Evolutionary conservation across 1,140 invertebrate species (phyloP).

Genomic region (Apis laboriosa): DNA sequence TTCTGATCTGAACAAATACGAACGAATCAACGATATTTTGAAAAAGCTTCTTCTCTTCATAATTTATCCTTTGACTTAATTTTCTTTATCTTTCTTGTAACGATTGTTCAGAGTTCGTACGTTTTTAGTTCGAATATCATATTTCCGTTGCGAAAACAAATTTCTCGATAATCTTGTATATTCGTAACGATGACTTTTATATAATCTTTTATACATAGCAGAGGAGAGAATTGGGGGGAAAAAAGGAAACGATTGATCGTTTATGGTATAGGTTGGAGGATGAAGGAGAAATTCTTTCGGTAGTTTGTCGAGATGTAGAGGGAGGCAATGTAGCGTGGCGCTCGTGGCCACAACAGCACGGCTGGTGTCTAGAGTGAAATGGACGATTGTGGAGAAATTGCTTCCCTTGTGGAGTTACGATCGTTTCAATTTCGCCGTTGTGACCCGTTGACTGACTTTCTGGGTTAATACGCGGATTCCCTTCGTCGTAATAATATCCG

Average conservation of each 20-base stretch:
- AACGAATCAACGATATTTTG: no score
- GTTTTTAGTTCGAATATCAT: neutral
- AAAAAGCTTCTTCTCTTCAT: no score
- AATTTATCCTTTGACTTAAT: no score
- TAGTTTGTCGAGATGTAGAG: neutral
- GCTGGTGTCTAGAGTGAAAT: constrained; percentile 25
- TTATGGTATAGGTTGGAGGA: constrained; percentile 11
- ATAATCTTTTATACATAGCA: no score
- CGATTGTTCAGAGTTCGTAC: no score
- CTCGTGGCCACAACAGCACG: neutral
- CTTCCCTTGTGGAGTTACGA: constrained; percentile 20
- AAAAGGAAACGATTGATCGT: constrained; percentile 29
- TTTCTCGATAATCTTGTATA: neutral
- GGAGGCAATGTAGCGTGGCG: constrained; percentile 13
- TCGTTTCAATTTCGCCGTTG: constrained; percentile 30
- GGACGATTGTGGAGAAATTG: constrained; percentile 31
- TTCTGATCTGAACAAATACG: no score
- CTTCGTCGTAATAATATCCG: neutral
- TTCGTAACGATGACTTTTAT: neutral
- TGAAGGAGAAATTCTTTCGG: constrained; percentile 28
- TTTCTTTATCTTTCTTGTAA: no score
- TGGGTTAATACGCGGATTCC: constrained; percentile 35
- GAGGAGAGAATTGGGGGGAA: neutral
- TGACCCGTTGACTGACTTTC: constrained; percentile 17
- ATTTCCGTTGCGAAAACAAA: neutral